phyloP scores from a whole-genome alignment of 2,888 invertebrate genomes.

The Dione juno region DNA sequence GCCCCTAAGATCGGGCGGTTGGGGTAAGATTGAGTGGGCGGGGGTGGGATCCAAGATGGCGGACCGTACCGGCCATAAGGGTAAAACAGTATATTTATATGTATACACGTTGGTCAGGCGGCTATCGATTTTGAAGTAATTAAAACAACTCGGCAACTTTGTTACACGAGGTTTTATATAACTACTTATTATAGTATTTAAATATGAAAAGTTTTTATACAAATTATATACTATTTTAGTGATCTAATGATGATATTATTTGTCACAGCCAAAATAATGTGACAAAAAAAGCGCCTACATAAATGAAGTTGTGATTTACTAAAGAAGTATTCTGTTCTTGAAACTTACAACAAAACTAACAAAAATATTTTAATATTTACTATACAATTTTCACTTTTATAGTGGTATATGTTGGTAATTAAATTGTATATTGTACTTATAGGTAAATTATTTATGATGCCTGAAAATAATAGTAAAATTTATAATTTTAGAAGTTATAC shows the following conservation, averaged over 20 bases:
- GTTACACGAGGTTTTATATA: background rate
- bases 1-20: slow-evolving; percentile 80
- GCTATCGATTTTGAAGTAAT: slow-evolving; percentile 63
- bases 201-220: background rate
- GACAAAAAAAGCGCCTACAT: background rate
- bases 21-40: slow-evolving; percentile 80
- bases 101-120: slow-evolving; percentile 76
- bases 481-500: too few species aligned
- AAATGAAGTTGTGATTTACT: slow-evolving; percentile 24
- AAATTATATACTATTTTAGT: background rate
- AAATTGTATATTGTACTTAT: too few species aligned
- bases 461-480: too few species aligned
- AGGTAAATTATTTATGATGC: too few species aligned
- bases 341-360: too few species aligned
- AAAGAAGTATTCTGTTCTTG: slow-evolving; percentile 27
- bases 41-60: slow-evolving; percentile 77
- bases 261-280: background rate
- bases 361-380: background rate
- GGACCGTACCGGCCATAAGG: slow-evolving; percentile 82
- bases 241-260: background rate
- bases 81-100: slow-evolving; percentile 79
- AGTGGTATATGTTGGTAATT: too few species aligned
- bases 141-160: slow-evolving; percentile 5
- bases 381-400: background rate
- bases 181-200: background rate